Evolutionary conservation across 2,113 vertebrate genomes (phyloP), one percentile per base, ranked within the genome.

Genomic region (Odocoileus hemionus): DNA sequence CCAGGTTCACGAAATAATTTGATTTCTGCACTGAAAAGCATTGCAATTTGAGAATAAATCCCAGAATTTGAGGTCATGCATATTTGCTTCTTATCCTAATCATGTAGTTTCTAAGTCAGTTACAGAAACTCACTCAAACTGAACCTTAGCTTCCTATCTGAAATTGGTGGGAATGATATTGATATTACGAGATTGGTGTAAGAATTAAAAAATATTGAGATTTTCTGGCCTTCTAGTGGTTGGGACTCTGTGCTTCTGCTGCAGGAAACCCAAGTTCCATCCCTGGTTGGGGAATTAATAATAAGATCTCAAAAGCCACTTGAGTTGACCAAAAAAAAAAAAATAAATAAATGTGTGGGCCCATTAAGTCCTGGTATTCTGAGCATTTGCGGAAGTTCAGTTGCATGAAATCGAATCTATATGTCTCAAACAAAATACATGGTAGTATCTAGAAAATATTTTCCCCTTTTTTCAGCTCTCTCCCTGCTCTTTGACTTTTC

Each of bases 1-100:
- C 47, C 89, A 61, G 61, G 74, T 87, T 94, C 10, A 39, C 50
- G 36, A 94, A 57, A 84, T 60, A 43, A 93, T 74, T 93, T 93
- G 33, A 57, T 55, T 91, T 91, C 82, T 84, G 26, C 55, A 78
- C 36, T 36, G 55, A 79, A 30, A 94, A 61, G 7, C 26, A 84
- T n/a, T 86, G 25, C 30, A 70, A 50, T 79, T 52, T 52, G 28
- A 60, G 43, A 94, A 86, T 78, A 55, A 89, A 67, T 52, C 43
- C 60, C 87, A 78, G 60, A 58, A 70, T 82, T 7, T 67, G 33
- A 74, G 45, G 21, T 30, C 83, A 19, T 47, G 30, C 6, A n/a
- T 39, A 74, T 39, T 39, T 70, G 57, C 21, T 26, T 50, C 25
- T 78, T 78, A 76, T 64, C 82, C 30, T 80, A 67, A 50, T 58